A percentile compares a stretch with the other conserved stretches of the same genome.
These are phyloP conservation scores for Platysteira castanea DNA, from an alignment of 2,113 vertebrate species.

Conservation along the genomic window DNA sequence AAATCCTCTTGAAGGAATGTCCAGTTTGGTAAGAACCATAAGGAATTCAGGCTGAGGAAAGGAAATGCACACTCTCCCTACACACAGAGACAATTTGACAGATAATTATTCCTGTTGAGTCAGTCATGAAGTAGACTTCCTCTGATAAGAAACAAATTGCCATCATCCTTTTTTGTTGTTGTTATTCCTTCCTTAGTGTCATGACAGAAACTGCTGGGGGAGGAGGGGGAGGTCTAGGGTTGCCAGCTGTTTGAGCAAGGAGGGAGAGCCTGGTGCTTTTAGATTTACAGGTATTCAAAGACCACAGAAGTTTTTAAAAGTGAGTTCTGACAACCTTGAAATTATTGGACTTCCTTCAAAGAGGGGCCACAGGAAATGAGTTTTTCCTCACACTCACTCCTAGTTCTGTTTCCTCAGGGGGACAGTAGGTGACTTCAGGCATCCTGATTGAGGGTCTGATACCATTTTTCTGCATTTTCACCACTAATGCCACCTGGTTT, in stretches of 20 bases:
- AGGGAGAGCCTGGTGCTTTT: not conserved
- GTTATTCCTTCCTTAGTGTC: not conserved
- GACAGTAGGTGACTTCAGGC: not conserved
- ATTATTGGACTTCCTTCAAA: not conserved
- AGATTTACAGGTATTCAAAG: not conserved
- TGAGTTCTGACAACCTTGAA: not conserved
- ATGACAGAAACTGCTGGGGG: not conserved
- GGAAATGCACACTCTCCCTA: not conserved
- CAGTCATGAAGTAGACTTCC: constrained; percentile 13
- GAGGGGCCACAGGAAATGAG: not conserved
- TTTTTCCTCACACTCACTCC: not conserved
- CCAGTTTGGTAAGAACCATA: not conserved
- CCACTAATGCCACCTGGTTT: not conserved
- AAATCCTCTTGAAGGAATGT: not conserved
- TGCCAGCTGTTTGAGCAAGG: not conserved
- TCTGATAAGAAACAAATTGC: constrained; percentile 26
- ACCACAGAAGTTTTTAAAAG: not conserved
- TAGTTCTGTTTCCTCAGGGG: not conserved
- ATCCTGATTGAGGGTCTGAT: not conserved
- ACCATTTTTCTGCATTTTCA: not conserved
- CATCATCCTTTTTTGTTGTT: not conserved
- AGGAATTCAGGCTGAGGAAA: not conserved
- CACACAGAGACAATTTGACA: not conserved
- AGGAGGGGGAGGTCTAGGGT: not conserved
- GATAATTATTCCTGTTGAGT: constrained; percentile 24